Conservation (phyloP, 1,140 invertebrate genomes). For the Calliphora vicina region DNA sequence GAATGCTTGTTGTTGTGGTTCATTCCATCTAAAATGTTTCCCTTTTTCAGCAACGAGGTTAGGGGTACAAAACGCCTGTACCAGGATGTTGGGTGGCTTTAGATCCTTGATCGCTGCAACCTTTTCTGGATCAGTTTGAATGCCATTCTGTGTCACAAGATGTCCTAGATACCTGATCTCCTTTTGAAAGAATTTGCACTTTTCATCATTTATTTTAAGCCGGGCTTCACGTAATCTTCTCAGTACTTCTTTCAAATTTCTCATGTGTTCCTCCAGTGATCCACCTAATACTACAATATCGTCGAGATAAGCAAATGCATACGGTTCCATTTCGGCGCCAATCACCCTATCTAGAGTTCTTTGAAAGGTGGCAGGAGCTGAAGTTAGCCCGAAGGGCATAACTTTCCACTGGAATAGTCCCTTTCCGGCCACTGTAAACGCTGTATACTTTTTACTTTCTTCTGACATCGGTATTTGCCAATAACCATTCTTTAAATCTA, state of each 20-base stretch:
- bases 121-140: conserved; percentile 39
- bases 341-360: background rate
- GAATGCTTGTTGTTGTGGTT: conserved; percentile 22
- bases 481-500: background rate
- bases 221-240: background rate
- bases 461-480: background rate
- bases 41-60: background rate
- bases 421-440: background rate
- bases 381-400: background rate
- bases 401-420: background rate
- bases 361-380: background rate
- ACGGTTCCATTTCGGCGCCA: background rate
- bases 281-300: conserved; percentile 37
- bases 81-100: conserved; percentile 35
- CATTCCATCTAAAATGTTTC: background rate
- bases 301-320: conserved; percentile 9
- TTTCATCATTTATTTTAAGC: conserved; percentile 2
- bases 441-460: background rate
- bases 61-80: conserved; percentile 40
- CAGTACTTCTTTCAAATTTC: conserved; percentile 4
- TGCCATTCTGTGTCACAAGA: conserved; percentile 19
- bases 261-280: background rate
- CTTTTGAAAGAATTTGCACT: conserved; percentile 18
- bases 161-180: background rate
- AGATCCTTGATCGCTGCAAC: conserved; percentile 6